Conservation (phyloP, 2,797 vertebrate genomes). For the Darevskia nairensis region DNA sequence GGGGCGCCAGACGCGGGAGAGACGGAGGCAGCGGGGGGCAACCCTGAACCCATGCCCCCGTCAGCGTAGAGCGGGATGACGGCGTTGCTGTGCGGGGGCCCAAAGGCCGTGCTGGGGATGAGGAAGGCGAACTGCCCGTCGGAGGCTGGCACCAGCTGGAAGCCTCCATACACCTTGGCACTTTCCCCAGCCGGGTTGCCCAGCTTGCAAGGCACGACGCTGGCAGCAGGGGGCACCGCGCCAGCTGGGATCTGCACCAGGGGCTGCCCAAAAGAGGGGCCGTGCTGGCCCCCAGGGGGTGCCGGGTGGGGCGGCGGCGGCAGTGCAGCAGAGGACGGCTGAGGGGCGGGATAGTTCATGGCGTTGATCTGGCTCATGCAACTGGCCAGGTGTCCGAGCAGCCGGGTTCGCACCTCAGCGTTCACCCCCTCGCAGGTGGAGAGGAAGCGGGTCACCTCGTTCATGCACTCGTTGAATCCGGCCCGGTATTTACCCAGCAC, state of each 20-base stretch:
- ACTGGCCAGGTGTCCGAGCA: constrained; percentile 94
- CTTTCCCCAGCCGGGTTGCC: constrained; percentile 82
- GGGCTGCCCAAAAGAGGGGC: constrained; percentile 82
- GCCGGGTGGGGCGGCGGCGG: neutral
- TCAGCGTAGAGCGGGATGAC: constrained; percentile 93
- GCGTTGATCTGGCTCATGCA: constrained; percentile 99
- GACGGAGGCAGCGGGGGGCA: constrained; percentile 75
- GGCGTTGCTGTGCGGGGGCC: constrained; percentile 82
- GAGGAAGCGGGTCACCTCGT: constrained; percentile 96
- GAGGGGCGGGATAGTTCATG: constrained; percentile 92
- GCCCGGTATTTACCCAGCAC: constrained; percentile 97
- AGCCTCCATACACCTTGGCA: constrained; percentile 92
- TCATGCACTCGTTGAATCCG: constrained; percentile 98
- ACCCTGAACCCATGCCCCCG: constrained; percentile 77
- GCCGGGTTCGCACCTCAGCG: constrained; percentile 94
- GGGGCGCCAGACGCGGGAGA: constrained; percentile 85
- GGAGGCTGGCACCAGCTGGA: constrained; percentile 94
- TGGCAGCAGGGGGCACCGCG: constrained; percentile 82
- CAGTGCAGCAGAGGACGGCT: constrained; percentile 78
- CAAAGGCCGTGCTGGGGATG: constrained; percentile 93
- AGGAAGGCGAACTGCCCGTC: constrained; percentile 99
- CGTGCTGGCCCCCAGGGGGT: constrained; percentile 78
- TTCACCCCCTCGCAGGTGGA: constrained; percentile 98
- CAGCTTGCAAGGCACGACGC: constrained; percentile 85
- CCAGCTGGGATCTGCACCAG: constrained; percentile 85